phyloP scores from a whole-genome alignment of 2,888 invertebrate genomes.

The Ethmia dodecea region DNA sequence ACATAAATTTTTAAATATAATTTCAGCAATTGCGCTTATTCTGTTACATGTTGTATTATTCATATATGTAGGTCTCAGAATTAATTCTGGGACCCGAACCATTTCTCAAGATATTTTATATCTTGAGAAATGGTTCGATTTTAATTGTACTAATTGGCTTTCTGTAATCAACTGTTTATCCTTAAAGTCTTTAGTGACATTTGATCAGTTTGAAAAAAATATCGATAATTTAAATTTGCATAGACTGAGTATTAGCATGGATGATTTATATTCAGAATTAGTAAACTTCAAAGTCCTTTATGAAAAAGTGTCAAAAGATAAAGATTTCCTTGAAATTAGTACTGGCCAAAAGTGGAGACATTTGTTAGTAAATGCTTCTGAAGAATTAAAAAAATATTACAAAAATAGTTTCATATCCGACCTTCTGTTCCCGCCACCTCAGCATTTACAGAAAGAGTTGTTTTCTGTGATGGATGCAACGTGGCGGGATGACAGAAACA shows the following conservation, averaged over 20 bases:
- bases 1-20: constrained; percentile 2
- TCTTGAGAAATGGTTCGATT: not conserved
- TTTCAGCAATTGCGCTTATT: no score
- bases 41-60: no score
- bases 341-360: constrained; percentile 18
- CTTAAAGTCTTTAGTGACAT: not conserved
- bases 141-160: not conserved
- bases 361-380: constrained; percentile 12
- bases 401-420: constrained; percentile 10
- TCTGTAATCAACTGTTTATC: not conserved
- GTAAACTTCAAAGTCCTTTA: constrained; percentile 8
- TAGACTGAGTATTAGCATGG: constrained; percentile 2
- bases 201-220: not conserved
- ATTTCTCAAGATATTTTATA: constrained; percentile 1
- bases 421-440: constrained; percentile 15
- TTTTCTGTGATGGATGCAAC: constrained; percentile 20
- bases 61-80: no score
- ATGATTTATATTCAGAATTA: constrained; percentile 9
- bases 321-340: constrained; percentile 18
- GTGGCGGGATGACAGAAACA: constrained; percentile 18
- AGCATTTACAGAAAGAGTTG: constrained; percentile 19
- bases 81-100: no score
- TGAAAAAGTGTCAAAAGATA: constrained; percentile 6
- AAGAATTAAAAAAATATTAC: constrained; percentile 10
- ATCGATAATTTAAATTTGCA: constrained; percentile 1